Conservation (phyloP, 2,888 invertebrate species). For the Taphrorychus bicolor region DNA sequence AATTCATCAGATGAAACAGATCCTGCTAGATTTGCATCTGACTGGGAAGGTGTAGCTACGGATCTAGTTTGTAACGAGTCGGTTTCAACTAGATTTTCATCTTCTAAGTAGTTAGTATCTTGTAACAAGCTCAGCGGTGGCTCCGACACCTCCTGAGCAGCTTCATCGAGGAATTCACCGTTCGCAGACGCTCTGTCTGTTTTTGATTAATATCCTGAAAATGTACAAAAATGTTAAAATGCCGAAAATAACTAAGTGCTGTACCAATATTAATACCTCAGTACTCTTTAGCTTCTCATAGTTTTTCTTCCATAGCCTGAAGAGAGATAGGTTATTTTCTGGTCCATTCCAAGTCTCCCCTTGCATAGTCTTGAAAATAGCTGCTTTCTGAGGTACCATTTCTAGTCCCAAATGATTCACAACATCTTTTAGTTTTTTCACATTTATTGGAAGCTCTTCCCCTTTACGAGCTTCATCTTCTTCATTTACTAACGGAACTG, state of each 20-base stretch:
- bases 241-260: not conserved
- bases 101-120: no score
- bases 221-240: not conserved
- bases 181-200: not conserved
- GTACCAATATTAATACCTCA: not conserved
- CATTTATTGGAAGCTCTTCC: no score
- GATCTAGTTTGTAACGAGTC: no score
- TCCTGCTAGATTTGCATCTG: no score
- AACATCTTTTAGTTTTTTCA: not conserved
- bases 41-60: no score
- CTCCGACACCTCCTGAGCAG: not conserved
- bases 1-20: no score
- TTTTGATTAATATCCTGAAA: not conserved
- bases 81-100: no score
- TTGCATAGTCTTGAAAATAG: not conserved
- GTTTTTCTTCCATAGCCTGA: not conserved
- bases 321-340: not conserved
- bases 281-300: not conserved
- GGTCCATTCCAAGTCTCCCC: not conserved
- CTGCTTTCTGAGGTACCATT: not conserved
- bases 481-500: not conserved
- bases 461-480: not conserved
- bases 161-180: no score
- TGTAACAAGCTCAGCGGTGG: no score
- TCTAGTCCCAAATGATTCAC: not conserved